phyloP scores from a whole-genome alignment of 1,140 invertebrate species.

The Acromyrmex charruanus region DNA sequence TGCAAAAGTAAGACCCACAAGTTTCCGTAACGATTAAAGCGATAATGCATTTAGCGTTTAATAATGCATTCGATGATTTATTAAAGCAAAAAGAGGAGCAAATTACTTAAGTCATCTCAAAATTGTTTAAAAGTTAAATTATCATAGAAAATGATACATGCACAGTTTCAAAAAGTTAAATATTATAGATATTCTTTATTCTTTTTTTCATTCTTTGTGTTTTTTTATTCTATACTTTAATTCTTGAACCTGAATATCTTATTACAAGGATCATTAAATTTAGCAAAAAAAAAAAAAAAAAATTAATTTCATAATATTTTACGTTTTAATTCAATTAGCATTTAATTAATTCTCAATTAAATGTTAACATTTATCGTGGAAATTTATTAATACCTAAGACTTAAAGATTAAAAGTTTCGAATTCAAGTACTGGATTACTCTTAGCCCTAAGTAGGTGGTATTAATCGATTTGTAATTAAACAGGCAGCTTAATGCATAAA shows the following conservation, averaged over 20 bases:
- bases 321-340: constrained; percentile 14
- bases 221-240: not conserved
- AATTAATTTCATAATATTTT: not conserved
- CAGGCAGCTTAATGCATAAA: constrained; percentile 50
- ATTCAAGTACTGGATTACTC: constrained; percentile 24
- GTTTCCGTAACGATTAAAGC: not conserved
- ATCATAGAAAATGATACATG: not conserved
- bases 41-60: not conserved
- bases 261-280: not conserved
- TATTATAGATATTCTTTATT: not conserved
- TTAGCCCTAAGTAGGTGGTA: not conserved
- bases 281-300: not conserved
- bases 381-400: not conserved
- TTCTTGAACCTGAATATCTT: not conserved
- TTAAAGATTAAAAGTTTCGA: constrained; percentile 23
- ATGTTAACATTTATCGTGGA: not conserved
- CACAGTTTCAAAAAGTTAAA: not conserved
- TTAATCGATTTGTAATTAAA: constrained; percentile 54
- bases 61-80: not conserved
- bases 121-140: not conserved
- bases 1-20: not conserved
- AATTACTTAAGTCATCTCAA: not conserved
- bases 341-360: constrained; percentile 18
- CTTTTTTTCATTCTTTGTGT: not conserved
- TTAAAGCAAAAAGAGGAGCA: not conserved